Evolutionary conservation across 2,797 vertebrate genomes (phyloP), one percentile per base, ranked within the genome.

Genomic region (Acomys russatus): DNA sequence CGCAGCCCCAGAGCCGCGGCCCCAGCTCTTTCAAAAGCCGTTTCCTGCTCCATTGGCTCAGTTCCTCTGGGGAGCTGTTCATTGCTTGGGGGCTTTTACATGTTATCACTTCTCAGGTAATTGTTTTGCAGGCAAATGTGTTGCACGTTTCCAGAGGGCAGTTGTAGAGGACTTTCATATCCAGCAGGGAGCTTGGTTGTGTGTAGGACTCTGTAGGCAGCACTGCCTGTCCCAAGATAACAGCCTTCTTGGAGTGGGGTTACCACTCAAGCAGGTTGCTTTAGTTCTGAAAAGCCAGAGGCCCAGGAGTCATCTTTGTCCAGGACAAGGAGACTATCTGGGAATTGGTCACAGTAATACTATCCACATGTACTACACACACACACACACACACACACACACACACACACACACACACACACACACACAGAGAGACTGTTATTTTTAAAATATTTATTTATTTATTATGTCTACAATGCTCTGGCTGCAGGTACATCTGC

Each of bases 71-170:
- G 38, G 30, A 61, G 78, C 8, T 71, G 68, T 22, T 92, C 33
- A 17, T 33, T 30, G 44, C 35, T 25, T 84, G 10, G 44, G 78
- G 35, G 49, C 14, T 90, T 66, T 88, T 82, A 20, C n/a, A 71
- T 15, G 28, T 80, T 87, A 28, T 88, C 15, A 0, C 83, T 92
- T 88, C 30, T 51, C 28, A 20, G 44, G 9, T 70, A 18, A 35
- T 49, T 91, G 44, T 80, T 90, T 86, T 49, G 68, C 83, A 82
- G 33, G 15, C 51, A 88, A 90, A 93, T 85, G 80, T 35, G 23
- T 87, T 80, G 51, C 22, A n/a, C 25, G 4, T 68, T 86, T 88
- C 61, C 79, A 28, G 15, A 88, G 49, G 44, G 66, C 84, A 92
- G 82, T 56, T 73, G 30, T 64, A 87, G 63, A 63, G 30, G 74